Evolutionary conservation across 2,888 invertebrate genomes (phyloP), one percentile per base, ranked within the genome.

Genomic region (Idaea aversata): DNA sequence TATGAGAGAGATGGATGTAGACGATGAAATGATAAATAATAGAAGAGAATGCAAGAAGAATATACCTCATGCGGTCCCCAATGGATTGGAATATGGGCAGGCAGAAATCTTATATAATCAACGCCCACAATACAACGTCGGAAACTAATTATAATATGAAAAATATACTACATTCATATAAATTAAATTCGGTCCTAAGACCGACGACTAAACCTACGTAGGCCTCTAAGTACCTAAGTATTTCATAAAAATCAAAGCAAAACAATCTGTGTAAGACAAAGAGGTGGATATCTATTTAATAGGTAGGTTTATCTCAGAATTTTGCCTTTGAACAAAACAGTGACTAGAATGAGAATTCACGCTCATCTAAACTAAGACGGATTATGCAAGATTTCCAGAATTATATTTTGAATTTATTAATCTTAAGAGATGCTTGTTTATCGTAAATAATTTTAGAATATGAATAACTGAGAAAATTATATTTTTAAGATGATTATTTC

Each of bases 311-410:
- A 36, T 47, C 47, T 13, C 7, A 47, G 13, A 13, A 10, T 47
- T 47, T 47, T 47, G 36, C 47, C 38, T 47, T 47, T 47, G 47
- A 34, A 63, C 59, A 47, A 47, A 60, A 47, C 61, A 58, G 35
- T 57, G 47, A 57, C 15, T 60, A 34, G 47, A 34, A 10, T 3
- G 61, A 62, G 16, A 15, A 63, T 65, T 63, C 57, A 63, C 61
- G 60, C 61, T 35, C 15, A 63, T 63, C 63, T 63, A 38, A 65
- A 67, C 65, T 35, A 59, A 67, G 63, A 59, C 57, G 5, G 38
- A 61, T 63, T 60, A 59, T 47, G 15, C 58, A 16, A 47, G 47
- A 10, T 47, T 47, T 47, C 47, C 13, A 47, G 47, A 47, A 47
- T 47, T 47, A 47, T 47, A 47, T 47, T 10, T 47, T 47, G 10